phyloP scores from a whole-genome alignment of 2,797 vertebrate species.

The Bradypus variegatus region DNA sequence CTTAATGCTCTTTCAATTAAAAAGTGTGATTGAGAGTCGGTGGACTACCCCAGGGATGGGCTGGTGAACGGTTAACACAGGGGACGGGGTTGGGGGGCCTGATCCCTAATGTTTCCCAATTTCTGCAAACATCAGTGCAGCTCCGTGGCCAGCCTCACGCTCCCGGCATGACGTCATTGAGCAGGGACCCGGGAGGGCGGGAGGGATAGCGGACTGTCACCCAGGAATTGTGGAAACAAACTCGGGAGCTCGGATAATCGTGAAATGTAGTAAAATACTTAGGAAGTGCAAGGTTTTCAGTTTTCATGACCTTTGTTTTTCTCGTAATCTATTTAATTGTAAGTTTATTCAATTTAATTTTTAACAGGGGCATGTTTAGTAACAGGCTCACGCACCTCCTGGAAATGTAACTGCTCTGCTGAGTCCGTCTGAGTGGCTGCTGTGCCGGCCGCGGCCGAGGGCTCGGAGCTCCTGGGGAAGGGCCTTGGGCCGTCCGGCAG shows the following conservation, averaged over 20 bases:
- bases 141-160: not conserved
- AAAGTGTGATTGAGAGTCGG: fast-evolving
- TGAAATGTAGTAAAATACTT: not conserved
- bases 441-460: fast-evolving
- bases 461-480: fast-evolving
- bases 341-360: not conserved
- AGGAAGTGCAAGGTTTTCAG: not conserved
- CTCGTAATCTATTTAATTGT: not conserved
- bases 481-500: not conserved
- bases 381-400: not conserved
- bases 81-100: fast-evolving
- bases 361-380: not conserved
- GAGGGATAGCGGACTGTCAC: not conserved
- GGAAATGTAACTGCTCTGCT: too few species aligned
- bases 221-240: too few species aligned
- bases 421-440: fast-evolving
- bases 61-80: fast-evolving
- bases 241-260: not conserved
- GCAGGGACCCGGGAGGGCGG: not conserved
- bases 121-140: not conserved
- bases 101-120: too few species aligned
- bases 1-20: not conserved
- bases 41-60: fast-evolving
- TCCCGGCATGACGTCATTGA: too few species aligned
- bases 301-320: not conserved